A percentile compares a stretch with the other conserved stretches of the same genome.
Evolutionary conservation across 2,113 vertebrate species (phyloP).

Genomic region (Pelvicachromis taeniatus): DNA sequence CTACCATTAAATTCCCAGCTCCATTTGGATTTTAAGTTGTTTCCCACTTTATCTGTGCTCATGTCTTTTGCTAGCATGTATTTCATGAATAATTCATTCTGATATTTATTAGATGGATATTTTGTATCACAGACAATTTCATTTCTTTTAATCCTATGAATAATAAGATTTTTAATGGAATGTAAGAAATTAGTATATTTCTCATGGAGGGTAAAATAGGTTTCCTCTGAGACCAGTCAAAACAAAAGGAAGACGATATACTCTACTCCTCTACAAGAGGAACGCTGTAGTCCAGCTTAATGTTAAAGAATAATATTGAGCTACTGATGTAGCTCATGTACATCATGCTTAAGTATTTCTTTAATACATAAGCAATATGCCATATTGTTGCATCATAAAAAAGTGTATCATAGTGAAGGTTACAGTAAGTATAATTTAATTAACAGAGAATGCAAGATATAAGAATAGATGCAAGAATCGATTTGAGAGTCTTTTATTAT

Average conservation of each 20-base stretch:
- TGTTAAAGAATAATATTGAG: background rate
- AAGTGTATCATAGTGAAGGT: background rate
- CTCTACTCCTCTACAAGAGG: background rate
- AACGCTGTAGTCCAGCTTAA: background rate
- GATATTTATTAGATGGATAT: background rate
- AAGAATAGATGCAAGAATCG: background rate
- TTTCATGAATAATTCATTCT: background rate
- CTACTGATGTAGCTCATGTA: background rate
- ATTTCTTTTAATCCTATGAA: background rate
- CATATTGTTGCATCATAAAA: background rate
- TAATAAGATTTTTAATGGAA: background rate
- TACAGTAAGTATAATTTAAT: background rate
- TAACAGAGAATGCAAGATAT: background rate
- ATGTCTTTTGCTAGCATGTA: background rate
- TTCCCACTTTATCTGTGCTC: background rate
- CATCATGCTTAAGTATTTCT: background rate
- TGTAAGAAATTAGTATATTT: background rate
- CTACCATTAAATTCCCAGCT: background rate
- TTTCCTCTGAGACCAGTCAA: background rate
- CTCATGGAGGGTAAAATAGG: background rate
- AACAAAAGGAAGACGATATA: background rate
- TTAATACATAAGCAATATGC: background rate
- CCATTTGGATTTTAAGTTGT: background rate
- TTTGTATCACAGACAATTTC: background rate
- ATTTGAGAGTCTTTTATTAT: background rate